phyloP scores from a whole-genome alignment of 2,888 invertebrate genomes.

The Ennomos quercinarius region DNA sequence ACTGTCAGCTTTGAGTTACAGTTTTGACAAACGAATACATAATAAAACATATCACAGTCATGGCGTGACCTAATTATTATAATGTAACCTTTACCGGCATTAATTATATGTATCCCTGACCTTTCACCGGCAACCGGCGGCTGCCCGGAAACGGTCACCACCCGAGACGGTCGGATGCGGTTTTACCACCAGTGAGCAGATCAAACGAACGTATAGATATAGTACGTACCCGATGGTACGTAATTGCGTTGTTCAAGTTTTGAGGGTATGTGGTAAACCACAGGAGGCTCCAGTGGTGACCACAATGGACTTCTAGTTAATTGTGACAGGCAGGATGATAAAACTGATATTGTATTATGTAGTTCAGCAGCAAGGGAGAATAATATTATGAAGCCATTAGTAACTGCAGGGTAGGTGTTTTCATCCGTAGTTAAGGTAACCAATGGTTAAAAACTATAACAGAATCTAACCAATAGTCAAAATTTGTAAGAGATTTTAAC shows the following conservation, averaged over 20 bases:
- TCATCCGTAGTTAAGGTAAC: no score
- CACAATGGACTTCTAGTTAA: constrained; percentile 11
- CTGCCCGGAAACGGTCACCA: constrained; percentile 10
- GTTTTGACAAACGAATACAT: no score
- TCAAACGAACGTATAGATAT: constrained; percentile 2
- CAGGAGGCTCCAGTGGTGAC: constrained; percentile 12
- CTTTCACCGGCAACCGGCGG: constrained; percentile 11
- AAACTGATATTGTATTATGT: no score
- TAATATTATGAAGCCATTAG: no score
- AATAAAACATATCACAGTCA: neutral
- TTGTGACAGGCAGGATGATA: constrained; percentile 11
- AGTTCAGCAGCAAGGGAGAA: no score
- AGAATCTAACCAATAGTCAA: no score
- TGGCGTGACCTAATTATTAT: constrained; percentile 16
- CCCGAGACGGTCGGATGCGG: constrained; percentile 27
- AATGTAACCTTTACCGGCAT: neutral
- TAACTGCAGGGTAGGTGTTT: no score
- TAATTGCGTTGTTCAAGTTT: neutral
- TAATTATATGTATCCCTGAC: constrained; percentile 6
- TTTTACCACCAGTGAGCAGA: constrained; percentile 18
- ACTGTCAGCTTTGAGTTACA: no score
- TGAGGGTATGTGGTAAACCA: constrained; percentile 19
- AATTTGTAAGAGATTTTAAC: no score
- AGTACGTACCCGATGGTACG: neutral
- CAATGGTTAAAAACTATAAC: no score